phyloP scores from a whole-genome alignment of 2,113 vertebrate genomes.

The Onychostruthus taczanowskii region DNA sequence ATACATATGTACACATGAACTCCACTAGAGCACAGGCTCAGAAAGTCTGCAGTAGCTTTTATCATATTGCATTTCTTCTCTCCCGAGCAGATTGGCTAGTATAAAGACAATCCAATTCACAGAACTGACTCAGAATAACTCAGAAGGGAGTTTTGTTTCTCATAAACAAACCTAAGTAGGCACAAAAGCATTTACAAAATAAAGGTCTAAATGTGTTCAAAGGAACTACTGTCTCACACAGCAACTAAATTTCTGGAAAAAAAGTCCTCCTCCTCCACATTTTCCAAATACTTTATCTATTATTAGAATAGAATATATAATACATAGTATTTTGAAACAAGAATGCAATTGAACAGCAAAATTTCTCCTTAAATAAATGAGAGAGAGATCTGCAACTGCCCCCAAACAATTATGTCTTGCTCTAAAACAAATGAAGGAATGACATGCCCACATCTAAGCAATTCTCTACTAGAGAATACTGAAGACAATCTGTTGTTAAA shows the following conservation, averaged over 20 bases:
- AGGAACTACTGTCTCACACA: neutral
- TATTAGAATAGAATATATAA: neutral
- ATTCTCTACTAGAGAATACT: neutral
- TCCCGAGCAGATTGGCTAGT: neutral
- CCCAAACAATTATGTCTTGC: neutral
- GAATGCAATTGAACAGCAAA: neutral
- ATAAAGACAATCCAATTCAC: neutral
- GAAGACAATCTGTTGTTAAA: neutral
- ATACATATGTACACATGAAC: neutral
- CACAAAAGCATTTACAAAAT: neutral
- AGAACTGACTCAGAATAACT: neutral
- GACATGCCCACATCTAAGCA: neutral
- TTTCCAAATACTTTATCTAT: neutral
- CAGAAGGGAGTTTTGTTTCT: neutral
- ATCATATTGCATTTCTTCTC: neutral
- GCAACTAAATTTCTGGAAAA: neutral
- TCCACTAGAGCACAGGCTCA: neutral
- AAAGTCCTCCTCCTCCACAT: neutral
- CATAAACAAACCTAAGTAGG: neutral
- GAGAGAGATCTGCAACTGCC: neutral
- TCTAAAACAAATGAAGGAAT: neutral
- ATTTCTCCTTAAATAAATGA: neutral
- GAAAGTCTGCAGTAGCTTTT: neutral
- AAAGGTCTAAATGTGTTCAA: neutral
- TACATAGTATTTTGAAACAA: neutral